Percentiles rank a stretch among this genome's conserved stretches.
phyloP scores from a whole-genome alignment of 2,797 vertebrate genomes.

The Bradypodion ventrale region DNA sequence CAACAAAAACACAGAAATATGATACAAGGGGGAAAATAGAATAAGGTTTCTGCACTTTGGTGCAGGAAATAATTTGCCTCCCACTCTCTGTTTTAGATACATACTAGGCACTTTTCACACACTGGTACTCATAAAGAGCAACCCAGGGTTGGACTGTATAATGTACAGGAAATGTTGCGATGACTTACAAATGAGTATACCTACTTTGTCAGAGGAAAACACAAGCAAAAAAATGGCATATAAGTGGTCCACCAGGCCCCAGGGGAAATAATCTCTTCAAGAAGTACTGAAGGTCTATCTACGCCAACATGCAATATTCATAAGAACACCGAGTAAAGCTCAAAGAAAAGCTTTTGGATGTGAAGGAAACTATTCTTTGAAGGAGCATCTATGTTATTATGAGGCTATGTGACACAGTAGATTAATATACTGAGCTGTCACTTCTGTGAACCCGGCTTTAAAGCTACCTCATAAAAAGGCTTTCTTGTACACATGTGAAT shows the following conservation, averaged over 20 bases:
- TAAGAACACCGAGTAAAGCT: constrained; percentile 30
- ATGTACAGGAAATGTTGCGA: constrained; percentile 14
- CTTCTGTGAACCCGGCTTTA: constrained; percentile 3
- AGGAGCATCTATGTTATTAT: constrained; percentile 32
- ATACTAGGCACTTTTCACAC: not conserved
- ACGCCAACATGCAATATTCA: constrained; percentile 48
- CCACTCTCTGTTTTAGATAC: not conserved
- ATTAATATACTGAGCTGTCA: constrained; percentile 18
- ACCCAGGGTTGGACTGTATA: constrained; percentile 1
- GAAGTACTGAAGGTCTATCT: constrained; percentile 14
- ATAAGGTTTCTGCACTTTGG: accelerated
- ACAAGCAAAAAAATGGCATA: constrained; percentile 24
- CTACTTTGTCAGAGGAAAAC: not conserved
- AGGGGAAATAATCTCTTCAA: constrained; percentile 31
- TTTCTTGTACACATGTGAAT: constrained; percentile 20
- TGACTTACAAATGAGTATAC: constrained; percentile 3
- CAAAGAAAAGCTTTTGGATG: constrained; percentile 31
- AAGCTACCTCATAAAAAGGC: constrained; percentile 22
- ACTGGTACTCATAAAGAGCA: not conserved
- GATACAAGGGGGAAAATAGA: not conserved
- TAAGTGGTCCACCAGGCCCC: not conserved
- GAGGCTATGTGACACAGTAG: constrained; percentile 26
- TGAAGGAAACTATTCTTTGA: constrained; percentile 22
- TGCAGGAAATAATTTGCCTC: not conserved
- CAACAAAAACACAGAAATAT: not conserved